Percentiles rank a stretch among this genome's conserved stretches.
Evolutionary conservation across 1,140 invertebrate species (phyloP).

Genomic region (Teleogryllus occipitalis): DNA sequence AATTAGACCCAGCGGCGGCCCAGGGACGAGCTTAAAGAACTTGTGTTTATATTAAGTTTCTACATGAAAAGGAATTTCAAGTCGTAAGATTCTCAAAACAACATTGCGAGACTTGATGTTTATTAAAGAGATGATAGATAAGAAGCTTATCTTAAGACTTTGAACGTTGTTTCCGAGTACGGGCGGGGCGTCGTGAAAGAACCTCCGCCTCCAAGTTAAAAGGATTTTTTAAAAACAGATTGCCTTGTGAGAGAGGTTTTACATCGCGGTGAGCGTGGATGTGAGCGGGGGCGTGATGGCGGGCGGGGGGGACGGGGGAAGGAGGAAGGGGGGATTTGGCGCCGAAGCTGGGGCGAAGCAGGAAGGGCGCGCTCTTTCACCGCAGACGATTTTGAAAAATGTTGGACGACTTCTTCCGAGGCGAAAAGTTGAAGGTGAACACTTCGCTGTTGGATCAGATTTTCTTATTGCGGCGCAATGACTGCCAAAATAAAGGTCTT

Average conservation of each 20-base stretch:
- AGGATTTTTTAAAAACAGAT: not conserved
- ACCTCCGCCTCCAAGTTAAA: not conserved
- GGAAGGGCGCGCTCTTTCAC: too few relatives aligned
- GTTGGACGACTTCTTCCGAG: too few relatives aligned
- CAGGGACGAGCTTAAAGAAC: not conserved
- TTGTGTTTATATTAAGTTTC: not conserved
- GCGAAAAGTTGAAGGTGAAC: too few relatives aligned
- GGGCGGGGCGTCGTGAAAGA: not conserved
- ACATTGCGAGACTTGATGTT: constrained; percentile 4
- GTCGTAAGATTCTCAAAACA: constrained; percentile 4
- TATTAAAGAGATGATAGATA: constrained; percentile 5
- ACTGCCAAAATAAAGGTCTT: too few relatives aligned
- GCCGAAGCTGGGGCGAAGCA: too few relatives aligned
- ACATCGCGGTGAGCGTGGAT: not conserved
- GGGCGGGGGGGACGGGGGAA: too few relatives aligned
- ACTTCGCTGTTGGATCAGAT: too few relatives aligned
- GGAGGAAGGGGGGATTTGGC: too few relatives aligned
- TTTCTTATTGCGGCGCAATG: too few relatives aligned
- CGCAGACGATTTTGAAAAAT: too few relatives aligned
- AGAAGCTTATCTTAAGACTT: constrained; percentile 4
- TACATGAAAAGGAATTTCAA: not conserved
- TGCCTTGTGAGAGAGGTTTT: not conserved
- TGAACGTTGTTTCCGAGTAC: not conserved
- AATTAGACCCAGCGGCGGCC: not conserved
- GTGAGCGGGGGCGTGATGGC: too few relatives aligned